These are phyloP conservation scores for Cephus pygmeus DNA, from an alignment of 2,888 invertebrate genomes.

Conservation along the genomic window DNA sequence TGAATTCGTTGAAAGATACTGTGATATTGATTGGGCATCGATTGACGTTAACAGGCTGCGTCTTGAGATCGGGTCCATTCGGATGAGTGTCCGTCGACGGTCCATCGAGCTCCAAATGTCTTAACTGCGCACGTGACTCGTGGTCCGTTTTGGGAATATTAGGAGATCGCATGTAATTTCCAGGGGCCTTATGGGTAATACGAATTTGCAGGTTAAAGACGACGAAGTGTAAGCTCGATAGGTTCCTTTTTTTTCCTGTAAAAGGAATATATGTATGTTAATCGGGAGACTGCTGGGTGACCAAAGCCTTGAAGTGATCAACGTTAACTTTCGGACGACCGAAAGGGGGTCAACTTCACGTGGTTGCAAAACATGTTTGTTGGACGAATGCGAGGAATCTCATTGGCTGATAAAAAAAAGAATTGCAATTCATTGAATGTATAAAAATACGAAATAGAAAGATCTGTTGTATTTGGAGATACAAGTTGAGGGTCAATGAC, in stretches of 20 bases:
- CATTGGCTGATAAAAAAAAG: not conserved
- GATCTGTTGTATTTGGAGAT: not conserved
- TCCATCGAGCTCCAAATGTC: not conserved
- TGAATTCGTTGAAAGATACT: no score
- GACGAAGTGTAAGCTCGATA: not conserved
- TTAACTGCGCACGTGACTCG: not conserved
- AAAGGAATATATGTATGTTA: not conserved
- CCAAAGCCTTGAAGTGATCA: not conserved
- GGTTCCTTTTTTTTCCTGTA: not conserved
- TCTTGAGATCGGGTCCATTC: not conserved
- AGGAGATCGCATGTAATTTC: not conserved
- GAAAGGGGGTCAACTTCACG: conserved; percentile 1
- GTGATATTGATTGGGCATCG: not conserved
- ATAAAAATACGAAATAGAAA: not conserved
- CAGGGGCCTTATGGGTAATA: not conserved
- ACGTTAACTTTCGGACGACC: conserved; percentile 4
- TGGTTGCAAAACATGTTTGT: not conserved
- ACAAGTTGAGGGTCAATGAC: not conserved
- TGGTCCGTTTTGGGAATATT: not conserved
- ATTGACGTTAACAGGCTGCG: not conserved
- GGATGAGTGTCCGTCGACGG: not conserved
- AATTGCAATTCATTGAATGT: not conserved
- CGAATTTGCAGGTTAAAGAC: not conserved
- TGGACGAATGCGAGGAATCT: not conserved
- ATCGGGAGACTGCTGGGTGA: not conserved